These are phyloP conservation scores for Diogma glabrata DNA, from an alignment of 2,888 invertebrate genomes.

Conservation along the genomic window DNA sequence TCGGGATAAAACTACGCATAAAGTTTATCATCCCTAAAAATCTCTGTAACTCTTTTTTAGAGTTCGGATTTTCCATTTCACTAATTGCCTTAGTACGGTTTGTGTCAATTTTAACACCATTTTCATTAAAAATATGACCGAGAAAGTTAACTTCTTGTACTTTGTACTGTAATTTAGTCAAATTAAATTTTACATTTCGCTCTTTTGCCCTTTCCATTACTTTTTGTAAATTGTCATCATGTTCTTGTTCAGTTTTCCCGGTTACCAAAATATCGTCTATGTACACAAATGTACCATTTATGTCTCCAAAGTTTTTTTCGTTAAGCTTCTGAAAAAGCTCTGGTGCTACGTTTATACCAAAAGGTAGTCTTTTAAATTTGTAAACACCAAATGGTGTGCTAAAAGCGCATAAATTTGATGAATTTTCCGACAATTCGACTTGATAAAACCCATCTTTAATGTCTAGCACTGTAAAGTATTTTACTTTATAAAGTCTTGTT, in stretches of 20 bases:
- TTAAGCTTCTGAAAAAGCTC: background rate
- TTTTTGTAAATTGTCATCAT: slow-evolving; percentile 13
- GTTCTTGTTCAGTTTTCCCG: slow-evolving; percentile 12
- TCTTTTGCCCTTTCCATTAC: slow-evolving; percentile 11
- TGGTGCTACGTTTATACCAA: background rate
- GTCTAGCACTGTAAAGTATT: too few species aligned
- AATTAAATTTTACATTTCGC: slow-evolving; percentile 14
- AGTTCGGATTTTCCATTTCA: too few species aligned
- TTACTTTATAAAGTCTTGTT: too few species aligned
- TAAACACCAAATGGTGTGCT: background rate
- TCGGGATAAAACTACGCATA: too few species aligned
- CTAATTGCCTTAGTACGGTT: slow-evolving; percentile 9
- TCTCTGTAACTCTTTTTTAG: too few species aligned
- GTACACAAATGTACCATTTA: slow-evolving; percentile 12
- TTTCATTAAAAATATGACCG: slow-evolving; percentile 12
- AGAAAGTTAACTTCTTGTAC: slow-evolving; percentile 15
- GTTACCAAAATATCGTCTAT: slow-evolving; percentile 15
- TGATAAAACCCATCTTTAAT: too few species aligned
- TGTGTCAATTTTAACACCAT: background rate
- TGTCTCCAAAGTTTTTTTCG: background rate
- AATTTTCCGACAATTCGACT: too few species aligned
- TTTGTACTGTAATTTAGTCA: slow-evolving; percentile 15
- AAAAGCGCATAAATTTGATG: too few species aligned
- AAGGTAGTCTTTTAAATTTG: background rate
- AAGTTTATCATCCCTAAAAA: too few species aligned